Evolutionary conservation across 2,113 vertebrate genomes (phyloP).

Genomic region (Chionis minor): DNA sequence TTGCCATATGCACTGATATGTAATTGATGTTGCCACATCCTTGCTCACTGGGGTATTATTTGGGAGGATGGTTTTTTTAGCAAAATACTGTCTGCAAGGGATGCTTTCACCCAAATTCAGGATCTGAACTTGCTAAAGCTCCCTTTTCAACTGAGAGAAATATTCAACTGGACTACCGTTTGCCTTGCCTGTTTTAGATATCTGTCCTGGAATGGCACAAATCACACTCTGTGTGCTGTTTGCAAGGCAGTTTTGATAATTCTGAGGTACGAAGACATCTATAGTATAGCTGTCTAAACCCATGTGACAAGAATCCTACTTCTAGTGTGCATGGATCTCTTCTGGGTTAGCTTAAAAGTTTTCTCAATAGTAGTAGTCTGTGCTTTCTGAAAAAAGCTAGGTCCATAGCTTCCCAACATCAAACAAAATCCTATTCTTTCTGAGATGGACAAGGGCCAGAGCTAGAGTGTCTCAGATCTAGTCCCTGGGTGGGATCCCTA

Average conservation of each 20-base stretch:
- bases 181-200: neutral
- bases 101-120: neutral
- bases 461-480: neutral
- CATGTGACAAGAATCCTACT: neutral
- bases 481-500: neutral
- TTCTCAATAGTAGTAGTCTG: neutral
- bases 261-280: neutral
- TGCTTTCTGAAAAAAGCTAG: neutral
- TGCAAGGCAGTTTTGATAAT: neutral
- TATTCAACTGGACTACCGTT: neutral
- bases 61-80: neutral
- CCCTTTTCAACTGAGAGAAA: neutral
- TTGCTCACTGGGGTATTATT: neutral
- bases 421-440: neutral
- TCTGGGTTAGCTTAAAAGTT: neutral
- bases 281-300: neutral
- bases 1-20: neutral
- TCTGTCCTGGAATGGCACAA: neutral
- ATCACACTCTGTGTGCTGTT: neutral
- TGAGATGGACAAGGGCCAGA: neutral
- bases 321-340: neutral
- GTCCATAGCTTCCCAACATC: neutral
- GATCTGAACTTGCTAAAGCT: neutral
- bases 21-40: neutral
- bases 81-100: neutral